Percentiles rank a stretch among this genome's conserved stretches.
Evolutionary conservation across 2,797 vertebrate species (phyloP).

Genomic region (Perodicticus potto): DNA sequence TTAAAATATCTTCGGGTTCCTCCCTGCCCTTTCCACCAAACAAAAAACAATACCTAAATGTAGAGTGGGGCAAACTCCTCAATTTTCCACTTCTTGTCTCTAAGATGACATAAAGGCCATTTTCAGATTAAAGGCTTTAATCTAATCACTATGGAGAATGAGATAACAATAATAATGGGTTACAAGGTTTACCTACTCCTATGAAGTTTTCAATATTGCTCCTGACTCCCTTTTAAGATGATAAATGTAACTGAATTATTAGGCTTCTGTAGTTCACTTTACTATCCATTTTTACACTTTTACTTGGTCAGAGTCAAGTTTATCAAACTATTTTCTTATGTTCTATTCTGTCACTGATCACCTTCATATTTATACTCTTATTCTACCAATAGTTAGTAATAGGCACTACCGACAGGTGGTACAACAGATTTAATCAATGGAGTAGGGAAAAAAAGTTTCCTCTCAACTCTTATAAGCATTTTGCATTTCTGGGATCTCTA

Average conservation of each 20-base stretch:
- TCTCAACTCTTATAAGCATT: neutral
- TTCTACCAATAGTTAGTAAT: neutral
- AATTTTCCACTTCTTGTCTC: slow-evolving; percentile 24
- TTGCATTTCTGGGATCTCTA: neutral
- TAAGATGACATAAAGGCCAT: neutral
- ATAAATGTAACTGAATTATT: slow-evolving; percentile 35
- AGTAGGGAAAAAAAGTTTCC: neutral
- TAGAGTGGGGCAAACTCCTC: neutral
- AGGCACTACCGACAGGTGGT: neutral
- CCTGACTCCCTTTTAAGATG: slow-evolving; percentile 43
- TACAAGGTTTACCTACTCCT: neutral
- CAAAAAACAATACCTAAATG: slow-evolving; percentile 5
- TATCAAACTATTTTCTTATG: slow-evolving; percentile 12
- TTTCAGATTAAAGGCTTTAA: slow-evolving; percentile 59
- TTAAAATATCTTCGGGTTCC: slow-evolving; percentile 1
- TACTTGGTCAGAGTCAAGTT: neutral
- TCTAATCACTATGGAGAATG: neutral
- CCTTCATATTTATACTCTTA: neutral
- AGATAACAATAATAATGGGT: slow-evolving; percentile 21
- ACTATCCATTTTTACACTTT: neutral
- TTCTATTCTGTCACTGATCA: slow-evolving; percentile 22
- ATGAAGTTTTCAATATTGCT: neutral
- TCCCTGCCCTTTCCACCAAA: neutral
- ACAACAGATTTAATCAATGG: neutral
- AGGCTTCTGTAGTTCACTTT: slow-evolving; percentile 25